A percentile compares a stretch with the other conserved stretches of the same genome.
These are phyloP conservation scores for Himalopsyche kuldschensis DNA, from an alignment of 2,888 invertebrate species.

Conservation along the genomic window DNA sequence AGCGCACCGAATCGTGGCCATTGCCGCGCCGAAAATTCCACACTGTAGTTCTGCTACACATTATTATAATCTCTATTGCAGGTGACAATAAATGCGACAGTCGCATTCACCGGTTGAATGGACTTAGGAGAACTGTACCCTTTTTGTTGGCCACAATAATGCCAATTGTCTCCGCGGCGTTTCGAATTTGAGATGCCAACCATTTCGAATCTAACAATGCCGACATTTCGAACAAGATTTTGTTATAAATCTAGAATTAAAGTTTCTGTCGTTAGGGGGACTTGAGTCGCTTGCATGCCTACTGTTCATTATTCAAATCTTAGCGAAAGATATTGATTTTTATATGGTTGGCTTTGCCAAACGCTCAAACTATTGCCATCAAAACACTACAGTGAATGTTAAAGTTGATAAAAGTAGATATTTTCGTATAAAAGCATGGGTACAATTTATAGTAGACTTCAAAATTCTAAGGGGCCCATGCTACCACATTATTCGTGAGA, in stretches of 20 bases:
- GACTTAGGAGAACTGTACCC: slow-evolving; percentile 4
- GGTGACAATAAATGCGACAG: slow-evolving; percentile 18
- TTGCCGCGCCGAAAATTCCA: not conserved
- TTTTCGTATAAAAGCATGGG: no score
- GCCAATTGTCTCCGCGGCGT: slow-evolving; percentile 20
- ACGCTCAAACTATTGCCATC: not conserved
- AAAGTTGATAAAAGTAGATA: not conserved
- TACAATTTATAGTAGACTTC: no score
- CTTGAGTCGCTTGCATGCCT: not conserved
- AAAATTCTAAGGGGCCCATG: no score
- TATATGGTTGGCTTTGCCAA: not conserved
- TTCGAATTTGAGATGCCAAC: slow-evolving; percentile 27
- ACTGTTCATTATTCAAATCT: not conserved
- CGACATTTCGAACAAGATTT: not conserved
- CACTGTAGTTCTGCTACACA: slow-evolving; percentile 7
- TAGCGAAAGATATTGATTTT: not conserved
- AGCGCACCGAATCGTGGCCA: slow-evolving; percentile 4
- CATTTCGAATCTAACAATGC: slow-evolving; percentile 25
- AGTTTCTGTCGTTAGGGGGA: not conserved
- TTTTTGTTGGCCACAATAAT: slow-evolving; percentile 11
- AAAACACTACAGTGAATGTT: not conserved
- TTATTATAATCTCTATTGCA: slow-evolving; percentile 23
- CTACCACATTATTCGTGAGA: no score
- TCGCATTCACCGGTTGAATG: slow-evolving; percentile 18
- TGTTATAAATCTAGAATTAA: slow-evolving; percentile 7